Evolutionary conservation across 2,113 vertebrate species (phyloP), one percentile per base, ranked within the genome.

Genomic region (Pterocles gutturalis): DNA sequence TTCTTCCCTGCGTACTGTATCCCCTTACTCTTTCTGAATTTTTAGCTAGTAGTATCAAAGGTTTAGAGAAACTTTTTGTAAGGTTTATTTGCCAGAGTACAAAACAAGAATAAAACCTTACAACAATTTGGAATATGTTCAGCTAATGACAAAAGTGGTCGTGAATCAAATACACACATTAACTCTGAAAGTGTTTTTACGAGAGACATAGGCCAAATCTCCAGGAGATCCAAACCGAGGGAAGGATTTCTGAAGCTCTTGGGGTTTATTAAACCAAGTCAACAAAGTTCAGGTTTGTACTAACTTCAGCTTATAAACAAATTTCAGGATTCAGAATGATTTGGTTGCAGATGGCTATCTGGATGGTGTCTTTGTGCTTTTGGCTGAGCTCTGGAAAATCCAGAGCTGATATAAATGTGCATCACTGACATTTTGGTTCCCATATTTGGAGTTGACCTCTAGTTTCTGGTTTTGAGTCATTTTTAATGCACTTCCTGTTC

Each of bases 11-110:
- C 38, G 72, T 89, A 91, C 79, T 75, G 22, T 72, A 73, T 92
- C 12, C 69, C 31, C 29, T 93, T 90, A 31, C 25, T 96, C 29
- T 82, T 75, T 86, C 54, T 96, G 91, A 71, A 92, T 97, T 95
- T 96, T 97, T 91, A 97, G 75, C 87, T 91, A 81, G 70, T 58
- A 18, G 84, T 70, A 93, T 95, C 75, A 90, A 85, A 91, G 89
- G 41, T 91, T 72, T 88, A 91, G 69, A 88, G 65, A 93, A 96
- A 81, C 46, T 69, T 91, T 93, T 96, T 88, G 71, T 57, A 87
- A 80, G 81, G 33, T 67, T 96, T 95, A 83, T 87, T 95, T 87
- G 62, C 66, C 65, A 82, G 51, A 26, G 45, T 70, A 83, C 67
- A 96, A 90, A 96, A 72, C 81, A 62, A 92, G 76, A 65, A 81